Conservation (phyloP, 1,140 invertebrate genomes). For the Metaphire vulgaris region DNA sequence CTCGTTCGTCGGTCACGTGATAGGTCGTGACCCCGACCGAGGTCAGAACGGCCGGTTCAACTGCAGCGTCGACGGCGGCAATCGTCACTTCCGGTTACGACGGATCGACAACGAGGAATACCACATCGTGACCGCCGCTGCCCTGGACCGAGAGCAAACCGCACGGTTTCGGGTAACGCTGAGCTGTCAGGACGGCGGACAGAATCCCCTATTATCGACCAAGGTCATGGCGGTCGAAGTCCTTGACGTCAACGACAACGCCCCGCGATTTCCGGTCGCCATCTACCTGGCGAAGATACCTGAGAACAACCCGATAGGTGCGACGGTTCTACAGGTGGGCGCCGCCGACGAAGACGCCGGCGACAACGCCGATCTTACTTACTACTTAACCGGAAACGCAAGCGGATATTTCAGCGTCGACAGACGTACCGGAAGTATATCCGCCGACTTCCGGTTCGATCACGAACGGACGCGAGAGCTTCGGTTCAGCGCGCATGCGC, state of each 20-base stretch:
- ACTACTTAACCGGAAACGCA: slow-evolving; percentile 52
- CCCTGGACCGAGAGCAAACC: no score
- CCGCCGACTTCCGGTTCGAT: slow-evolving; percentile 19
- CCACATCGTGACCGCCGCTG: slow-evolving; percentile 49
- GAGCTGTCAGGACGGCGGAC: slow-evolving; percentile 70
- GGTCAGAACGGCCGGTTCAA: no score
- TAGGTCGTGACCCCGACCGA: slow-evolving; percentile 87
- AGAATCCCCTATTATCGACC: slow-evolving; percentile 51
- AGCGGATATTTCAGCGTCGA: background rate
- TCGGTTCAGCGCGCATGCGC: slow-evolving; percentile 7
- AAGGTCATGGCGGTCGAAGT: slow-evolving; percentile 72
- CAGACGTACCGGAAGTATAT: slow-evolving; percentile 9
- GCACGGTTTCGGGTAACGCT: slow-evolving; percentile 79
- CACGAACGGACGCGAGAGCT: slow-evolving; percentile 13
- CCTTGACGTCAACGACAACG: slow-evolving; percentile 86
- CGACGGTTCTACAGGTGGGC: slow-evolving; percentile 10
- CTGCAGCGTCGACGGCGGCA: no score
- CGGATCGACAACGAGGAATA: slow-evolving; percentile 71
- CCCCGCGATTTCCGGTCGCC: slow-evolving; percentile 70
- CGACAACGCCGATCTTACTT: slow-evolving; percentile 9
- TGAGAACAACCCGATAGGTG: slow-evolving; percentile 34
- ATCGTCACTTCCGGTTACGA: no score
- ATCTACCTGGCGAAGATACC: slow-evolving; percentile 59
- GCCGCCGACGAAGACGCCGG: slow-evolving; percentile 16
- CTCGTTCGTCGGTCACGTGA: slow-evolving; percentile 73